Percentiles rank a stretch among this genome's conserved stretches.
These are phyloP conservation scores for Lethocerus indicus DNA, from an alignment of 1,140 invertebrate species.

Conservation along the genomic window DNA sequence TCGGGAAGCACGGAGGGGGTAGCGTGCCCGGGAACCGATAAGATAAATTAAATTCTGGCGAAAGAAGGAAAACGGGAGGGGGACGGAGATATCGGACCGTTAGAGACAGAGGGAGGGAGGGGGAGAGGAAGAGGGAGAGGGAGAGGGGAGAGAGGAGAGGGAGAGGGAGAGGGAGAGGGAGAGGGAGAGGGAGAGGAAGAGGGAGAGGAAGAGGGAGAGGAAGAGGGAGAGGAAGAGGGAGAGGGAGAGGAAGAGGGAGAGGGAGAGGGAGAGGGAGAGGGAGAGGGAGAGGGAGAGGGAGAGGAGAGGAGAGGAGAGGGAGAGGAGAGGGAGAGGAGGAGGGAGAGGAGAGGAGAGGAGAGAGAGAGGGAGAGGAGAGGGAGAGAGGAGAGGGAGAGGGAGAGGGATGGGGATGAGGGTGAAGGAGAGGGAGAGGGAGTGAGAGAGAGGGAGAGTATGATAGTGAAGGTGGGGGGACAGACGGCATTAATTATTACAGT, in stretches of 20 bases:
- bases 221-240: conserved; percentile 8
- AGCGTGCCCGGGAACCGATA: too few species aligned
- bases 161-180: conserved; percentile 1
- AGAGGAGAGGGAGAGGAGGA: conserved; percentile 5
- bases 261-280: conserved; percentile 8
- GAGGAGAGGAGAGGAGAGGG: conserved; percentile 4
- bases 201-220: neutral
- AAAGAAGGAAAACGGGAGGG: too few species aligned
- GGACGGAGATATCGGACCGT: too few species aligned
- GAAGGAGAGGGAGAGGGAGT: conserved; percentile 3
- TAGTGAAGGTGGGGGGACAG: neutral
- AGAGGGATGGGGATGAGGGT: neutral
- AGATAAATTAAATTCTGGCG: too few species aligned
- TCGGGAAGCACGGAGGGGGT: too few species aligned
- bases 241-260: conserved; percentile 8
- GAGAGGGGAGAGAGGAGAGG: neutral
- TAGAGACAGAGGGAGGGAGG: conserved; percentile 1
- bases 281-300: conserved; percentile 9
- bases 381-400: neutral
- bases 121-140: neutral
- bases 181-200: neutral
- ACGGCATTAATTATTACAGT: too few species aligned
- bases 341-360: conserved; percentile 2
- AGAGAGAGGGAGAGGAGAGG: neutral
- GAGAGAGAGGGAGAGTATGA: neutral